Conservation (phyloP, 92 coral and sea anemone species). For the Epizoanthus scotinus region DNA sequence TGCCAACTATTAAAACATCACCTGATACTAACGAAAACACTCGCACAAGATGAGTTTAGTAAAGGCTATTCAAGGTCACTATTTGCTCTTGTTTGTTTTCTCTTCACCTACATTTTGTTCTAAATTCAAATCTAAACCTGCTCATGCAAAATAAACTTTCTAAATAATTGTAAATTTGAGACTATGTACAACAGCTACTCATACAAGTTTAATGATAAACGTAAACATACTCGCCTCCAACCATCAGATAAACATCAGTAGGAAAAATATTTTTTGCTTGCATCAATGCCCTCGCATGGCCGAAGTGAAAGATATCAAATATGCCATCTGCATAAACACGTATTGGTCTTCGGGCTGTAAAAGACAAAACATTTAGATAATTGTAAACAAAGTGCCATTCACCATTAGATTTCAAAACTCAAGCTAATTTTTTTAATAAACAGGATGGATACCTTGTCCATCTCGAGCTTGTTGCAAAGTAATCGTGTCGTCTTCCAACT, state of each 20-base stretch:
- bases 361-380: constrained; percentile 11
- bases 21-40: constrained; percentile 8
- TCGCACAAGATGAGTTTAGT: no score
- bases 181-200: neutral
- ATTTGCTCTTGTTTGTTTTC: no score
- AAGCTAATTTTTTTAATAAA: neutral
- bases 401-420: neutral
- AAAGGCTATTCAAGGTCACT: no score
- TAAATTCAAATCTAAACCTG: no score
- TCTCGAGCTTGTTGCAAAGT: constrained; percentile 80
- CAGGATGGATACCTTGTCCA: constrained; percentile 78
- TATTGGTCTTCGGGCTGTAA: constrained; percentile 85
- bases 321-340: constrained; percentile 97
- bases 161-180: neutral
- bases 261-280: constrained; percentile 91
- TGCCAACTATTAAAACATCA: constrained; percentile 26
- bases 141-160: neutral
- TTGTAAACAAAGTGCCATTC: neutral
- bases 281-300: constrained; percentile 94
- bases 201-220: constrained; percentile 15
- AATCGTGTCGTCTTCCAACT: constrained; percentile 54
- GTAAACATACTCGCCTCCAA: constrained; percentile 71
- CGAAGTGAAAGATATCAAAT: constrained; percentile 89
- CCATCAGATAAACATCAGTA: constrained; percentile 86
- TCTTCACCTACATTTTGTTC: no score